phyloP scores from a whole-genome alignment of 2,888 invertebrate genomes.

The Ophioninae sp. region DNA sequence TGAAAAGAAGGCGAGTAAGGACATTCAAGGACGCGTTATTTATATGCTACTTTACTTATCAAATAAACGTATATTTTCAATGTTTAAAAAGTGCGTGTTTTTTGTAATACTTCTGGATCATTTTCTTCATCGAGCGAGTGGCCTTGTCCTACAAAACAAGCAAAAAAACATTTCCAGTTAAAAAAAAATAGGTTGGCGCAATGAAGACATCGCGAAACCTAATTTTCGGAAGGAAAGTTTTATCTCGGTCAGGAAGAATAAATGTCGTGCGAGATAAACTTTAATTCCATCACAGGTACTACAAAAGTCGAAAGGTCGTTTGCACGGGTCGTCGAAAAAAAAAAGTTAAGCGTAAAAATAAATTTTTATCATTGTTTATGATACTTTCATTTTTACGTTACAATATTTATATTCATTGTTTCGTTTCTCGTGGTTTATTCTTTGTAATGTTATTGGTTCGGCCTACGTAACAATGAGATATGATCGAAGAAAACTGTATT shows the following conservation, averaged over 20 bases:
- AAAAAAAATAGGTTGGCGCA: too few relatives aligned
- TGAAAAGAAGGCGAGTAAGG: constrained; percentile 49
- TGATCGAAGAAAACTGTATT: constrained; percentile 36
- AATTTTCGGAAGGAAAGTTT: constrained; percentile 17
- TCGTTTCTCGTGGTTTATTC: background rate
- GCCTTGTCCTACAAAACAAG: background rate
- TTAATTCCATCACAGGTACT: constrained; percentile 53
- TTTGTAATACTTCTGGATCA: background rate
- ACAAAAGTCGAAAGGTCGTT: constrained; percentile 36
- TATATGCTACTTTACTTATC: constrained; percentile 61
- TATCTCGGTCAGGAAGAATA: background rate
- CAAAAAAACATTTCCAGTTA: too few relatives aligned
- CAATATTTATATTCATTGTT: constrained; percentile 25
- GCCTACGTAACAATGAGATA: constrained; percentile 47
- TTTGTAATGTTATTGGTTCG: constrained; percentile 27
- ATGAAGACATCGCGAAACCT: background rate
- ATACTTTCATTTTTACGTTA: constrained; percentile 55
- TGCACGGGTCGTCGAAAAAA: constrained; percentile 13
- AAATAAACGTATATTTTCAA: constrained; percentile 63
- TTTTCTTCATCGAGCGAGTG: too few relatives aligned
- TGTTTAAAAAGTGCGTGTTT: constrained; percentile 39
- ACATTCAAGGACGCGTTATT: constrained; percentile 56
- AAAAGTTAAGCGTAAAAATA: constrained; percentile 26
- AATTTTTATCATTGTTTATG: constrained; percentile 16
- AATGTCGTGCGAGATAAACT: constrained; percentile 46